Base-by-base conservation (phyloP, 2,888 invertebrate species). In the Lycocerus yunnanus region DNA sequence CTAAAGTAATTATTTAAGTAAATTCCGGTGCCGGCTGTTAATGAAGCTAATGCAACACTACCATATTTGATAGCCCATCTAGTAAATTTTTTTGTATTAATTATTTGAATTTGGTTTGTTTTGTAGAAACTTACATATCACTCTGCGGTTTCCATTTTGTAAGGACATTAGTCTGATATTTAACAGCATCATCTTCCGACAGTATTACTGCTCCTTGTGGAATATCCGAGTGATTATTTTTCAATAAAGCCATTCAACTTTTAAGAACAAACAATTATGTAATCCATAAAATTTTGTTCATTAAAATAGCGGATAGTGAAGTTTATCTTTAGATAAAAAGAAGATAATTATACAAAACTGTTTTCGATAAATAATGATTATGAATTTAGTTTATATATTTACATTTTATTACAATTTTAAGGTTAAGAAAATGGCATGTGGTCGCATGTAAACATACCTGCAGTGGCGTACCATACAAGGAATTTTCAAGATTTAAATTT, bases 1-100 rank as follows among this genome's bases (percentile, higher is more conserved):
- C 95, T 88, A 81, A 89, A 94, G 79, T 91, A 88, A 21, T 84
- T 87, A 82, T 93, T 93, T n/a, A 94, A 88, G 58, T 90, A 85
- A 0, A 90, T 82, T 0, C 92, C 92, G 1, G 90, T 87, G 0
- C 89, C 1, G 0, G 89, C 89, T 77, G 90, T 89, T 10, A 90
- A 69, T 0, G 84, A 84, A 10, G 90, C 90, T 0, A 94, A 83
- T 1, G 90, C 77, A 1, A 85, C 84, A 0, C 90, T 84, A 0
- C 90, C 89, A 83, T 90, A 90, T 11, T 86, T 85, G 69, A 90
- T 84, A 0, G 89, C 84, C 88, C 89, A 90, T n/a, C 92, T 92
- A 79, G 85, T 18, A 78, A 72, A 73, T 74, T 69, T 77, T 66
- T 58, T 71, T n/a, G 72, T 75, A 72, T 68, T 69, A 20, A 73